Conservation (phyloP, 2,797 vertebrate species). For the Pantherophis alleghaniensis region DNA sequence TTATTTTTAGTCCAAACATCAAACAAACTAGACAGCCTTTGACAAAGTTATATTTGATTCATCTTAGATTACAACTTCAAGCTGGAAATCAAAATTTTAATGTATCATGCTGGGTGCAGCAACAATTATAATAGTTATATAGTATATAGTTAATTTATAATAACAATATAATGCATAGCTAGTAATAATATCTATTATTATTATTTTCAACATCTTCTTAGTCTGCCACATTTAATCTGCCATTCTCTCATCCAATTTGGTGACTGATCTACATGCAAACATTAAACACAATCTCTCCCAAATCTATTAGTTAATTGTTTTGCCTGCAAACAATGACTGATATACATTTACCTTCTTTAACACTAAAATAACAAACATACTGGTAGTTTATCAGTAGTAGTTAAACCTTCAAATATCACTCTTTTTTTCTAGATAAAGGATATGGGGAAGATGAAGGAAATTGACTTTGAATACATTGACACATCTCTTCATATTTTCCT, state of each 20-base stretch:
- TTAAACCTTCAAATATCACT: constrained; percentile 18
- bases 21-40: not conserved
- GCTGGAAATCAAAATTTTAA: not conserved
- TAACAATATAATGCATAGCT: no score
- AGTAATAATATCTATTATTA: no score
- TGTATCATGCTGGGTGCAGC: not conserved
- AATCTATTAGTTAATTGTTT: not conserved
- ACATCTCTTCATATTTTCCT: constrained; percentile 33
- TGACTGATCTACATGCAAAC: not conserved
- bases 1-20: no score
- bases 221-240: not conserved
- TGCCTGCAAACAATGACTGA: not conserved
- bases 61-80: not conserved
- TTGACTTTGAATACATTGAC: not conserved
- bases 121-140: not conserved
- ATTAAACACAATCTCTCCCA: not conserved
- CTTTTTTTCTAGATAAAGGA: constrained; percentile 33
- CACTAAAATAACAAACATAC: constrained; percentile 13
- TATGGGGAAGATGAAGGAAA: constrained; percentile 27
- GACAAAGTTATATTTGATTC: not conserved
- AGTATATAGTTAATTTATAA: not conserved
- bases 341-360: not conserved
- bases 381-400: not conserved
- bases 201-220: not conserved
- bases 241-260: not conserved